Conservation (phyloP, 2,888 invertebrate genomes). For the Poecilus cupreus region DNA sequence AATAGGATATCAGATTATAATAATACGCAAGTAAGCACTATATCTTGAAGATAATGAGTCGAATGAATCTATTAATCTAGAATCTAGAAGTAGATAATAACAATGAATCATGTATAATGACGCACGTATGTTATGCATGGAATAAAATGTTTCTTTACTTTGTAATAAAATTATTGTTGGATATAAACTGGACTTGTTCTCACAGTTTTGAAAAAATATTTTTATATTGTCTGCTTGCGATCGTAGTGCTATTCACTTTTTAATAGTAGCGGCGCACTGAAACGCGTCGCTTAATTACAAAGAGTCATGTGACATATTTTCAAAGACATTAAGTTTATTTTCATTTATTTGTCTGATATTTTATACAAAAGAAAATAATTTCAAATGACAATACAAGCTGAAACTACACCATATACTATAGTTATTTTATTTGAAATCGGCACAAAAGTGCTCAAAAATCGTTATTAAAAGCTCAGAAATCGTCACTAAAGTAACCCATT, state of each 20-base stretch:
- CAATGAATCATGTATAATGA: conserved; percentile 55
- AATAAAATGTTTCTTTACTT: conserved; percentile 55
- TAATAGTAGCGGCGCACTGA: neutral
- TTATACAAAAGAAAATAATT: too few species aligned
- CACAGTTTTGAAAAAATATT: conserved; percentile 57
- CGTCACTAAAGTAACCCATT: too few species aligned
- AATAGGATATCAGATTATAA: conserved; percentile 50
- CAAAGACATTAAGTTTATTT: too few species aligned
- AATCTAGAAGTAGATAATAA: conserved; percentile 57
- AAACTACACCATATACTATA: too few species aligned
- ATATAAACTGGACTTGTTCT: conserved; percentile 51
- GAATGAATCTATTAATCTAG: conserved; percentile 57
- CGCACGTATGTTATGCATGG: conserved; percentile 49
- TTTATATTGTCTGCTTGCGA: conserved; percentile 48
- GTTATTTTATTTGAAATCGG: too few species aligned
- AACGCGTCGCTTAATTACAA: neutral
- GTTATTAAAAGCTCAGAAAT: too few species aligned
- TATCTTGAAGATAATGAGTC: conserved; percentile 49
- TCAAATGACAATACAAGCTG: too few species aligned
- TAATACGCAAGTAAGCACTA: conserved; percentile 52
- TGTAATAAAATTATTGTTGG: conserved; percentile 58
- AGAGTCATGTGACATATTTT: neutral
- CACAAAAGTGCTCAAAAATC: too few species aligned
- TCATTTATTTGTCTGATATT: too few species aligned
- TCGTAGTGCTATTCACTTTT: neutral